phyloP scores from a whole-genome alignment of 2,797 vertebrate genomes.

The Spondyliosoma cantharus region DNA sequence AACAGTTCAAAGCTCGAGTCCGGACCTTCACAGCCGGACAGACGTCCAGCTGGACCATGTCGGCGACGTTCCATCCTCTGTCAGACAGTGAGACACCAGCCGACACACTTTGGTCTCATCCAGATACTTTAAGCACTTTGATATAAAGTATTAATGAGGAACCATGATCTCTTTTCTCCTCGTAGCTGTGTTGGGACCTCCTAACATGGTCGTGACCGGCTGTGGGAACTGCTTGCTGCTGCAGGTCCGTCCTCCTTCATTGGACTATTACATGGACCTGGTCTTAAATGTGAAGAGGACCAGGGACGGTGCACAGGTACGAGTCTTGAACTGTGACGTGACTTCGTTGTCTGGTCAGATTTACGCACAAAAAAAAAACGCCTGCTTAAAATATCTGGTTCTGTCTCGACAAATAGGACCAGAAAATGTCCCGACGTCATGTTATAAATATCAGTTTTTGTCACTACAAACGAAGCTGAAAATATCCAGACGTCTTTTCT shows the following conservation, averaged over 20 bases:
- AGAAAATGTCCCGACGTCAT: no score
- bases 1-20: conserved; percentile 59
- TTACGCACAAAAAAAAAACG: no score
- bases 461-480: no score
- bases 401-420: no score
- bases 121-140: background rate
- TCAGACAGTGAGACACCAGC: conserved; percentile 69
- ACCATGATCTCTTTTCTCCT: background rate
- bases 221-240: conserved; percentile 80
- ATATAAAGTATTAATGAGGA: background rate
- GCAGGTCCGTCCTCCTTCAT: conserved; percentile 48
- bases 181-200: conserved; percentile 75
- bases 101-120: background rate
- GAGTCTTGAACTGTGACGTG: background rate
- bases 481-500: no score
- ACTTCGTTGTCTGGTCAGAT: no score
- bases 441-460: no score
- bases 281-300: conserved; percentile 57
- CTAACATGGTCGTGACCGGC: conserved; percentile 63
- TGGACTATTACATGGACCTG: conserved; percentile 28
- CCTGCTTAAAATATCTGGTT: no score
- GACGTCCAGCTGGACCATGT: conserved; percentile 71
- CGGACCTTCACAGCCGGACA: conserved; percentile 51
- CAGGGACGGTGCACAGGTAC: conserved; percentile 69
- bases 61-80: conserved; percentile 67